Base-by-base conservation (phyloP, 2,797 vertebrate species). In the Eulemur coronatus region DNA sequence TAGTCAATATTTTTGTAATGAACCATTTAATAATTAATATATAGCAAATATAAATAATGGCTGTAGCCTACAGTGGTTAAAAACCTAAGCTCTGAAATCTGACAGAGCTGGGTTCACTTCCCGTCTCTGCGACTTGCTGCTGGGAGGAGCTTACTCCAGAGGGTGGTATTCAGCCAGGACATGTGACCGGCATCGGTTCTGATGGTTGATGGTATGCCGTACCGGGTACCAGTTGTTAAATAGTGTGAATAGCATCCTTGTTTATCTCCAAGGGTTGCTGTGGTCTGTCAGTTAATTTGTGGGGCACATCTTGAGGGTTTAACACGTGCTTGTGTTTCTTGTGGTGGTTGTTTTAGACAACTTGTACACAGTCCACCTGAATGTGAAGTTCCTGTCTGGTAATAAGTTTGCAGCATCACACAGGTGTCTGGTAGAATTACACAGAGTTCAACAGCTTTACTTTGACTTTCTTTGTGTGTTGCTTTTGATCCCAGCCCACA, bases 1-100 rank as follows among this genome's bases (percentile, higher is more conserved):
- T 78, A 15, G 72, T 91, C 94, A 97, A 86, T 97, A 55, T 88
- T 91, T 96, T 95, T 95, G 67, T 85, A 94, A 61, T 86, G 80
- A 94, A 35, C 48, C 43, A 35, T 93, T 97, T 96, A 73, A 78
- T 97, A 78, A 91, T 88, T 81, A 92, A 72, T 81, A 65, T 28
- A 20, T 59, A 79, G 24, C 65, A 46, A 82, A 57, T 72, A 76
- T 30, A 81, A 84, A 59, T 94, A 52, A 70, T 38, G 76, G 12
- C 33, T 76, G 17, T n/a, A 59, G 43, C 28, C 30, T 46, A 1
- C 18, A 48, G 22, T 63, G 7, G 7, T 72, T 65, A 38, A 73
- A 93, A 35, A 28, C 30, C 43, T 38, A 55, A 15, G 7, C 55
- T 87, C 48, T 30, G 46, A 35, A 79, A 41, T 48, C n/a, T 69